Evolutionary conservation across 92 coral and sea anemone species (phyloP).

Genomic region (Parazoanthus swiftii): DNA sequence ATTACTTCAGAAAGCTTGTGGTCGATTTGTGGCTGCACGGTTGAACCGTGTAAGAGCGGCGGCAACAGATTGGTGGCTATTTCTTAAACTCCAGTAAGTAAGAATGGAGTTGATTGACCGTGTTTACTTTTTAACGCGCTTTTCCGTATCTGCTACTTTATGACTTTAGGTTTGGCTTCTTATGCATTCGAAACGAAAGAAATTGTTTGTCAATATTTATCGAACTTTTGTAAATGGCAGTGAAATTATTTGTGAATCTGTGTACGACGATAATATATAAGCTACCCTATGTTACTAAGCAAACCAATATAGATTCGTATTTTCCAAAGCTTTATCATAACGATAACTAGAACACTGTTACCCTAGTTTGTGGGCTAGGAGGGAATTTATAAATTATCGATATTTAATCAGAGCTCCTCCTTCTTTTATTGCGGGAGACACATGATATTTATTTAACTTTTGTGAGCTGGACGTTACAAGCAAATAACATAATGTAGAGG

Average conservation of each 20-base stretch:
- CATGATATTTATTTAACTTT: slow-evolving; percentile 45
- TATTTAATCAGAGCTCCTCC: slow-evolving; percentile 68
- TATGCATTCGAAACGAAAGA: slow-evolving; percentile 4
- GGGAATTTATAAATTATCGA: slow-evolving; percentile 41
- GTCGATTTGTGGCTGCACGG: neutral
- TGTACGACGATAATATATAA: neutral
- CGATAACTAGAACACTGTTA: slow-evolving; percentile 34
- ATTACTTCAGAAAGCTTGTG: neutral
- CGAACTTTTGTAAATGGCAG: slow-evolving; percentile 1
- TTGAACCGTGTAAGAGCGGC: neutral
- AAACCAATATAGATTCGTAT: slow-evolving; percentile 12
- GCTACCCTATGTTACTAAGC: neutral
- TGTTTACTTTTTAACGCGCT: neutral
- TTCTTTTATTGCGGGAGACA: slow-evolving; percentile 42
- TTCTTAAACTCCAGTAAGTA: neutral
- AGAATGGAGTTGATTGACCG: neutral
- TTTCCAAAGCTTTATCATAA: slow-evolving; percentile 5
- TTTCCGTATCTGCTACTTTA: slow-evolving; percentile 4
- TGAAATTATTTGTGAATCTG: slow-evolving; percentile 15
- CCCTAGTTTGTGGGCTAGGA: slow-evolving; percentile 30
- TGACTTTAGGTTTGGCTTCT: neutral
- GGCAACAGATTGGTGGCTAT: neutral
- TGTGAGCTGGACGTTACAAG: slow-evolving; percentile 25
- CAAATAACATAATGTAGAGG: slow-evolving; percentile 21
- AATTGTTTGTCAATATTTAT: slow-evolving; percentile 39